Conservation (phyloP, 2,888 invertebrate genomes). For the Heliconius ismenius region DNA sequence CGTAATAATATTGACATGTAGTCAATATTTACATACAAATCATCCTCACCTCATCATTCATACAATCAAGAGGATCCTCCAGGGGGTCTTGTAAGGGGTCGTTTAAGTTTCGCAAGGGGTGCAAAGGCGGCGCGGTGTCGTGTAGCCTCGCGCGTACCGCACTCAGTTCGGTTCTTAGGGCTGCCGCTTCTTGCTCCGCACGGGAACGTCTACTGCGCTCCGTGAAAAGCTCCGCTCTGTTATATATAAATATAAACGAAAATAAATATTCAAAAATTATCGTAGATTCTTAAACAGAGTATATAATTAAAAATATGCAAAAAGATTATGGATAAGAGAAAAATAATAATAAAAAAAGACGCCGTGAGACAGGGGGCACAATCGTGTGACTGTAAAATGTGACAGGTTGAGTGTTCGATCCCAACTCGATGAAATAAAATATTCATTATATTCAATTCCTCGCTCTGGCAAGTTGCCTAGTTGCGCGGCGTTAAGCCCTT, state of each 20-base stretch:
- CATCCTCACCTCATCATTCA: not conserved
- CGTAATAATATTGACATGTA: too few species aligned
- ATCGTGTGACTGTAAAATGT: too few species aligned
- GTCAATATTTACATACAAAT: not conserved
- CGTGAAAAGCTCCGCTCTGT: conserved; percentile 66
- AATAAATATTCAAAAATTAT: not conserved
- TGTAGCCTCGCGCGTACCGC: conserved; percentile 43
- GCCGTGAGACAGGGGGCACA: too few species aligned
- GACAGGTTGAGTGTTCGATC: too few species aligned
- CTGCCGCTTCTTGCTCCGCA: conserved; percentile 60
- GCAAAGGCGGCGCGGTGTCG: not conserved
- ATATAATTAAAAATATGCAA: too few species aligned
- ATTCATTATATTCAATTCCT: too few species aligned
- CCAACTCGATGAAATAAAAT: too few species aligned
- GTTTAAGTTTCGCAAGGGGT: not conserved
- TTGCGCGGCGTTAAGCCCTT: too few species aligned
- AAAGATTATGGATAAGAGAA: too few species aligned
- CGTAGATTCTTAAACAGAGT: not conserved
- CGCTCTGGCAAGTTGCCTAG: too few species aligned
- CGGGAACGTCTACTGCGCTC: conserved; percentile 71
- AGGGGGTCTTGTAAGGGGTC: conserved; percentile 25
- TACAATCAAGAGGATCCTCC: conserved; percentile 1
- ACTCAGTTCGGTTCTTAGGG: conserved; percentile 51
- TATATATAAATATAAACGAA: not conserved
- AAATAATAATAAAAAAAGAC: too few species aligned